phyloP scores from a whole-genome alignment of 2,113 vertebrate genomes.

The Grammomys dolichurus region DNA sequence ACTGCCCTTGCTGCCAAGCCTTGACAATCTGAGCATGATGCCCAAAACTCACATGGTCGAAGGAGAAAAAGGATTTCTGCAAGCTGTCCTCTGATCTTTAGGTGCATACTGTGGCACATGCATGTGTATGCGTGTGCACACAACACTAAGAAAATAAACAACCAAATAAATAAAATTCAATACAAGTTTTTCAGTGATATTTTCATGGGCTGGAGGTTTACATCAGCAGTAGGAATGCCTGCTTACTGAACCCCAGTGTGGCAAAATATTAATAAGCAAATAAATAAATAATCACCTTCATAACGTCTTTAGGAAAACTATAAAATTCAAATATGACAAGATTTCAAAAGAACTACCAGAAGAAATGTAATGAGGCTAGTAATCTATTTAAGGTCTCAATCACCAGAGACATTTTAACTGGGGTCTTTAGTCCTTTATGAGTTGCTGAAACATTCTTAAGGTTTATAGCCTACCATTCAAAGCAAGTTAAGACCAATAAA shows the following conservation, averaged over 20 bases:
- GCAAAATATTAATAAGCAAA: conserved; percentile 5
- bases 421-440: conserved; percentile 78
- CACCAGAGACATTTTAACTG: conserved; percentile 64
- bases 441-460: conserved; percentile 70
- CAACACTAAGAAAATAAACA: not conserved
- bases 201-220: not conserved
- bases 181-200: not conserved
- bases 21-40: not conserved
- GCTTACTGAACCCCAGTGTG: not conserved
- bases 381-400: conserved; percentile 59
- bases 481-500: conserved; percentile 74
- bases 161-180: not conserved
- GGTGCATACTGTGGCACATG: not conserved
- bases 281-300: conserved; percentile 41
- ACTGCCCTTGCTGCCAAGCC: not conserved
- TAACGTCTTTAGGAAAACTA: conserved; percentile 64
- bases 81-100: not conserved
- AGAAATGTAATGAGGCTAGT: conserved; percentile 63
- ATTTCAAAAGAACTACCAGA: conserved; percentile 64
- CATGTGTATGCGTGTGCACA: not conserved
- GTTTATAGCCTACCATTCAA: conserved; percentile 73
- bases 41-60: not conserved
- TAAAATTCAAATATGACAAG: conserved; percentile 43
- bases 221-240: not conserved
- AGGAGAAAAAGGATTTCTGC: not conserved